A percentile compares a stretch with the other conserved stretches of the same genome.
Evolutionary conservation across 2,888 invertebrate species (phyloP).

Genomic region (Sturmia bella): DNA sequence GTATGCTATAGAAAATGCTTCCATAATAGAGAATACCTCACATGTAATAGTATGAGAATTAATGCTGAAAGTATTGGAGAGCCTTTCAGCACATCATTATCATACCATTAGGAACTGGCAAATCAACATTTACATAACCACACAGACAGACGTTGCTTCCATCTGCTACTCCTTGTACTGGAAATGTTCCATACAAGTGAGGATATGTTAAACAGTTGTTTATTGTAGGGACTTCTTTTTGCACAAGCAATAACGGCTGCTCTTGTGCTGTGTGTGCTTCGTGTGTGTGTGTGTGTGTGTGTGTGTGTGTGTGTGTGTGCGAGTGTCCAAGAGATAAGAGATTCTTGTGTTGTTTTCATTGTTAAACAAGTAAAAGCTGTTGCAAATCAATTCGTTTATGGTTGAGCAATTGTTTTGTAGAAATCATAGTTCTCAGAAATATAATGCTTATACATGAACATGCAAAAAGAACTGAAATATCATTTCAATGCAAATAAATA

Average conservation of each 20-base stretch:
- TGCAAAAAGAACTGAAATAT: neutral
- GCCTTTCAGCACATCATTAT: slow-evolving; percentile 67
- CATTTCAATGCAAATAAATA: too few relatives aligned
- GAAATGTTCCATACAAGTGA: neutral
- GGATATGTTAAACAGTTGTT: slow-evolving; percentile 61
- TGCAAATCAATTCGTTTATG: slow-evolving; percentile 66
- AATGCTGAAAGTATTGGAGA: slow-evolving; percentile 52
- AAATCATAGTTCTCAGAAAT: slow-evolving; percentile 29
- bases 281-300: neutral
- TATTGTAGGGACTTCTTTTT: slow-evolving; percentile 42
- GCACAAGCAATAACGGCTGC: slow-evolving; percentile 22
- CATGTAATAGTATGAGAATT: too few relatives aligned
- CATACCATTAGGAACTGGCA: slow-evolving; percentile 43
- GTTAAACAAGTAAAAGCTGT: slow-evolving; percentile 55
- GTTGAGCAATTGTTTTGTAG: slow-evolving; percentile 62
- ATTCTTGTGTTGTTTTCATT: neutral
- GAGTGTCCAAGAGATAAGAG: neutral
- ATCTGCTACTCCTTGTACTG: too few relatives aligned
- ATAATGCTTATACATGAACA: neutral
- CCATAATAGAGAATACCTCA: too few relatives aligned
- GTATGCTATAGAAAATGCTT: too few relatives aligned
- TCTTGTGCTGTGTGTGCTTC: neutral
- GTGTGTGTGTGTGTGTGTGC: neutral
- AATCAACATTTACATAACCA: neutral
- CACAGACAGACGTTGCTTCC: neutral